Base-by-base conservation (phyloP, 2,888 invertebrate genomes). In the Cephus rjabovi region DNA sequence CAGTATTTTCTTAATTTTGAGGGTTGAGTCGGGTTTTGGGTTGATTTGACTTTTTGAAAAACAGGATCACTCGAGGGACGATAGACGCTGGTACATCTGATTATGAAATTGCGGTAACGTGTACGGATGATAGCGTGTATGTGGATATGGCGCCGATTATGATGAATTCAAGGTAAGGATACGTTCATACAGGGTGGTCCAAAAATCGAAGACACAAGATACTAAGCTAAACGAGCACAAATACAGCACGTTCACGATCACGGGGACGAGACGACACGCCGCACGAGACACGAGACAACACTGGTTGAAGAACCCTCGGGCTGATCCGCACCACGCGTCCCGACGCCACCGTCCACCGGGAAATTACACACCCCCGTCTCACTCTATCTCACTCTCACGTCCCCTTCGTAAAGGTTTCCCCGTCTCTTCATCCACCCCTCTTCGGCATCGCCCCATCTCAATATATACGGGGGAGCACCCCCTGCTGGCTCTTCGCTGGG, bases 281-380 rank as follows among this genome's bases (percentile, higher is more conserved):
- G 86, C 84, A 88, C 87, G 88, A 89, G 85, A 88, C 88, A 89
- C 89, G 88, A 88, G 86, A 89, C 90, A 89, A 90, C 87, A 90
- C 90, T 89, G 90, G 88, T 88, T 90, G 88, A 89, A 87, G 89
- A 88, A 87, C 87, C 87, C 89, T 88, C 85, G 79, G 83, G 83
- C 84, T 82, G 88, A 86, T 87, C 86, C 87, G 79, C 84, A 86
- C 85, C 85, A 85, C 82, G 84, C 86, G 85, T 85, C 86, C 88
- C 83, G 86, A 88, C 86, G 86, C 88, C 82, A 83, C 79, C 86
- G 89, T 89, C 89, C 89, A 89, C 88, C 88, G 89, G 89, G 89
- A 89, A 89, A 89, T 89, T 89, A 88, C 88, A 87, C 83, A 82
- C 85, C 80, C 85, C 84, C 88, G 80, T 83, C 83, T 83, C 84